Evolutionary conservation across 2,113 vertebrate genomes (phyloP), one percentile per base, ranked within the genome.

Genomic region (Noturus placidus): DNA sequence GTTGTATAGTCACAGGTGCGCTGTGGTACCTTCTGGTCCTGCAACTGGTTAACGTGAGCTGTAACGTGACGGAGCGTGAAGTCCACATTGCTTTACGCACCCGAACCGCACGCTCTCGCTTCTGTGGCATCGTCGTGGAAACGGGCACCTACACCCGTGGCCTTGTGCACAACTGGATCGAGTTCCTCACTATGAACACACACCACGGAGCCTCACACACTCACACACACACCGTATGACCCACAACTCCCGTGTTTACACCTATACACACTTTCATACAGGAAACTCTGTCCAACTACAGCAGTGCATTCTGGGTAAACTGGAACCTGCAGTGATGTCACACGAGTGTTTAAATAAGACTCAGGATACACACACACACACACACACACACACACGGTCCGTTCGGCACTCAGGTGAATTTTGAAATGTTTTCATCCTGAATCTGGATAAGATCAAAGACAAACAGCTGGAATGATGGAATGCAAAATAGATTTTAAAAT

Each of bases 11-110:
- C 92, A 97, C 97, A 0, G 95, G 92, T 0, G 96, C 96, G 30
- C 94, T 99, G 94, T 96, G 96, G 85, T 97, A 99, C 94, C 94
- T 99, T 92, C 95, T 99, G 87, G 69, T 97, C 38, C 95, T 97
- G 87, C 98, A 99, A 94, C 89, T 98, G 87, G 93, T 98, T 87
- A 99, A 99, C 91, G 94, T 99, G 95, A 99, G 98, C 94, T 96
- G 95, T 94, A 99, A 99, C 0, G 96, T 99, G 92, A 99, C 98
- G 0, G 97, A 99, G 93, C 96, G 98, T 10, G 98, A 99, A 93
- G 97, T 96, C 4, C 96, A 98, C 72, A 89, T 95, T 20, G 97
- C 97, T 81, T 93, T 98, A 63, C 94, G 96, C 11, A 95, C 97
- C 90, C 97, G 96, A 93, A 95, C 94, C 0, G 96, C 96, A 17